phyloP scores from a whole-genome alignment of 2,888 invertebrate genomes.

The Galerucella pusilla region DNA sequence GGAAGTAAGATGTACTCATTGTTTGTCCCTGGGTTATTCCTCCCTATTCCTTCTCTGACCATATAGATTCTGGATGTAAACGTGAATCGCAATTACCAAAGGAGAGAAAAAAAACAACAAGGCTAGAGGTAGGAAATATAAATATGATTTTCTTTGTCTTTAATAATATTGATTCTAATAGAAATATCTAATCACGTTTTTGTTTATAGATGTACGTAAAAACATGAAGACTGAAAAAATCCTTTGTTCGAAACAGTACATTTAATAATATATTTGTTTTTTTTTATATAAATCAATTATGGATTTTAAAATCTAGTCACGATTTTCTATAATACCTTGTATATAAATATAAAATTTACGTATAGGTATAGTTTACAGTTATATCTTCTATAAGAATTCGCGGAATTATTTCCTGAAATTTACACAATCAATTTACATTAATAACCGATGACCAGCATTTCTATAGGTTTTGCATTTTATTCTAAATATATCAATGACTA shows the following conservation, averaged over 20 bases:
- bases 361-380: slow-evolving; percentile 6
- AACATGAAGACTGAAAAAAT: no score
- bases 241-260: background rate
- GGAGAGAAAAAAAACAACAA: no score
- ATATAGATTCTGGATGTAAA: no score
- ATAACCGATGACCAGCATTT: slow-evolving; percentile 12
- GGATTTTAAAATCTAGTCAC: background rate
- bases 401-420: slow-evolving; percentile 8
- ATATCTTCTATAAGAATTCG: slow-evolving; percentile 1
- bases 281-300: background rate
- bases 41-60: no score
- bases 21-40: no score
- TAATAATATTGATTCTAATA: background rate
- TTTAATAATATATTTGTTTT: slow-evolving; percentile 4
- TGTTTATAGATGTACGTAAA: background rate
- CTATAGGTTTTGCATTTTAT: slow-evolving; percentile 12
- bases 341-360: background rate
- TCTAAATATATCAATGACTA: slow-evolving; percentile 19
- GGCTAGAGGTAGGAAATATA: background rate
- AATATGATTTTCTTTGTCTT: background rate
- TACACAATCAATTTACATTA: slow-evolving; percentile 18
- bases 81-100: no score
- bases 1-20: no score
- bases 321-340: slow-evolving; percentile 4
- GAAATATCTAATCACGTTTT: background rate